These are phyloP conservation scores for Dallia pectoralis DNA, from an alignment of 2,797 vertebrate species.

Conservation along the genomic window DNA sequence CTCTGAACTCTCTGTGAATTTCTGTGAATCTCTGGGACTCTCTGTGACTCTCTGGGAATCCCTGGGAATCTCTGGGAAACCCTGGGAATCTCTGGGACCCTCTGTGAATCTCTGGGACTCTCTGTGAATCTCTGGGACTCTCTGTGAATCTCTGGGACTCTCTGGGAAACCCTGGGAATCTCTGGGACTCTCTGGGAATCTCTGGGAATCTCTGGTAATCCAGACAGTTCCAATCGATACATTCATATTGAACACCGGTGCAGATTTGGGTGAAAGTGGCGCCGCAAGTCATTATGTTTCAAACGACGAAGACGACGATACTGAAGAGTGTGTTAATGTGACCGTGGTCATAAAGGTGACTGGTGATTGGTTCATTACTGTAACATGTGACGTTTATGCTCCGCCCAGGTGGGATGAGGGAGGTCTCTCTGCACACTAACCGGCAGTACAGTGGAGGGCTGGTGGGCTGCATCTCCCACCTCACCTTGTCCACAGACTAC, in stretches of 20 bases:
- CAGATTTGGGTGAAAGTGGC: neutral
- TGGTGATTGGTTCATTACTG: neutral
- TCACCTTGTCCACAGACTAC: slow-evolving; percentile 94
- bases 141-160: no score
- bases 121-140: no score
- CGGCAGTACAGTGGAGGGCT: slow-evolving; percentile 87
- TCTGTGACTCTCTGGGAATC: no score
- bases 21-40: no score
- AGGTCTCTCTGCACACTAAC: slow-evolving; percentile 91
- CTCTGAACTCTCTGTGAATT: no score
- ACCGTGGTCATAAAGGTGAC: neutral
- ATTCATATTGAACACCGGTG: neutral
- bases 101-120: no score
- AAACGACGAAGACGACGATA: neutral
- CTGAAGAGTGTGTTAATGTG: neutral
- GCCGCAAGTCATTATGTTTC: no score
- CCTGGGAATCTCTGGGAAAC: no score
- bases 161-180: no score
- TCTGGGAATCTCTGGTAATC: no score
- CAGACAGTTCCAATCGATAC: neutral
- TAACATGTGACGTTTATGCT: slow-evolving; percentile 4
- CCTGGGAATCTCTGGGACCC: no score
- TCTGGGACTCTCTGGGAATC: no score
- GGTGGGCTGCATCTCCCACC: slow-evolving; percentile 93
- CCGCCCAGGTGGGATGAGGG: slow-evolving; percentile 91